Percentiles rank a stretch among this genome's conserved stretches.
Evolutionary conservation across 1,140 invertebrate genomes (phyloP).

Genomic region (Mactra quadrangularis): DNA sequence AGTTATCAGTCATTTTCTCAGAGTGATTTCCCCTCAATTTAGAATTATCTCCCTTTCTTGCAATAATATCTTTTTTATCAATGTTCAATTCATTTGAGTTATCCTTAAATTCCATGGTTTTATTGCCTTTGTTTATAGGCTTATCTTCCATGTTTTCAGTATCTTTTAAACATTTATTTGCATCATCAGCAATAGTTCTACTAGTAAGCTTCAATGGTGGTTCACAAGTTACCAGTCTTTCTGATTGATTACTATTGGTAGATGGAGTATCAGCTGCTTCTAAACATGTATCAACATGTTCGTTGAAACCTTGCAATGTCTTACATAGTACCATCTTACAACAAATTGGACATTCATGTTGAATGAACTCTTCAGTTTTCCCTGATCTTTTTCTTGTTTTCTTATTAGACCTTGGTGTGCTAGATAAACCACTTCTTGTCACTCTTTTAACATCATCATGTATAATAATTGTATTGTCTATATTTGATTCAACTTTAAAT

Average conservation of each 20-base stretch:
- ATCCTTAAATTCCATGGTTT: not conserved
- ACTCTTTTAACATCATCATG: not conserved
- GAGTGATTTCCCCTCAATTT: too few relatives aligned
- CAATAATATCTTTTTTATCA: not conserved
- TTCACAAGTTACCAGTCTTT: too few relatives aligned
- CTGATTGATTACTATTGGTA: too few relatives aligned
- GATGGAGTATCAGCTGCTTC: too few relatives aligned
- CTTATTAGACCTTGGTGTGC: slow-evolving; percentile 22
- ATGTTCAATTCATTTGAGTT: not conserved
- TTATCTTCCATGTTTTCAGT: too few relatives aligned
- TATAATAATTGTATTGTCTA: too few relatives aligned
- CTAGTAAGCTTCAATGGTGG: too few relatives aligned
- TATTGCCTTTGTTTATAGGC: too few relatives aligned
- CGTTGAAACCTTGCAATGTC: slow-evolving; percentile 66
- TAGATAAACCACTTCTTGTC: slow-evolving; percentile 42
- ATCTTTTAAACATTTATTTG: too few relatives aligned
- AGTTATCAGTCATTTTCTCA: too few relatives aligned
- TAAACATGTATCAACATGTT: slow-evolving; percentile 73
- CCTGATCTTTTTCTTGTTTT: not conserved
- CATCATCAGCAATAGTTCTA: too few relatives aligned
- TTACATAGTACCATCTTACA: slow-evolving; percentile 46
- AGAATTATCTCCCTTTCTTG: not conserved
- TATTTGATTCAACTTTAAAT: too few relatives aligned
- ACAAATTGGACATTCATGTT: slow-evolving; percentile 68
- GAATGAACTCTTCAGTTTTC: not conserved